These are phyloP conservation scores for Arenaria interpres DNA, from an alignment of 2,113 vertebrate genomes.

Conservation along the genomic window DNA sequence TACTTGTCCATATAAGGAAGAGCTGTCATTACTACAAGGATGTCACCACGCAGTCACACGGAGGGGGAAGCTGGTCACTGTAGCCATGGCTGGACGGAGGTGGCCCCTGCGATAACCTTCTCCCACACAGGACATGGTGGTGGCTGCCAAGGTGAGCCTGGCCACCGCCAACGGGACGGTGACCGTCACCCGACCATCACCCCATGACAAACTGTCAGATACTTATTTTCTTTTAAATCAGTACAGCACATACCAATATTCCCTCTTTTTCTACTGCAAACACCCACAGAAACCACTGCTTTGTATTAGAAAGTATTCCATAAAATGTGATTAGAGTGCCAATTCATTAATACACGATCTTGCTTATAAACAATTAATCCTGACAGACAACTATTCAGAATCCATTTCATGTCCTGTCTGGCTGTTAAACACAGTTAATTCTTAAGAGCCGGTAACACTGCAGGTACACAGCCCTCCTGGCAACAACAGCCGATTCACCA, in stretches of 20 bases:
- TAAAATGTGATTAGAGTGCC: neutral
- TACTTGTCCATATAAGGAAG: neutral
- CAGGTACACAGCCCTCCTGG: neutral
- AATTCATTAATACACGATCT: neutral
- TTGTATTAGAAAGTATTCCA: neutral
- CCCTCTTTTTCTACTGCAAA: neutral
- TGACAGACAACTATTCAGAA: neutral
- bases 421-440: neutral
- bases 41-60: neutral
- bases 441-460: neutral
- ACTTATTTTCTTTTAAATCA: neutral
- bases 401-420: neutral
- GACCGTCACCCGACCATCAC: accelerated
- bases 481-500: neutral
- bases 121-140: accelerated
- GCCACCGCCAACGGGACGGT: accelerated
- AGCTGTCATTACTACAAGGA: neutral
- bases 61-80: accelerated
- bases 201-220: no score
- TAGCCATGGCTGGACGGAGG: accelerated
- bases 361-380: neutral
- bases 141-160: neutral
- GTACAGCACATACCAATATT: neutral
- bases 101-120: accelerated
- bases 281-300: neutral